Conservation (phyloP, 2,113 vertebrate genomes). For the Datnioides undecimradiatus region DNA sequence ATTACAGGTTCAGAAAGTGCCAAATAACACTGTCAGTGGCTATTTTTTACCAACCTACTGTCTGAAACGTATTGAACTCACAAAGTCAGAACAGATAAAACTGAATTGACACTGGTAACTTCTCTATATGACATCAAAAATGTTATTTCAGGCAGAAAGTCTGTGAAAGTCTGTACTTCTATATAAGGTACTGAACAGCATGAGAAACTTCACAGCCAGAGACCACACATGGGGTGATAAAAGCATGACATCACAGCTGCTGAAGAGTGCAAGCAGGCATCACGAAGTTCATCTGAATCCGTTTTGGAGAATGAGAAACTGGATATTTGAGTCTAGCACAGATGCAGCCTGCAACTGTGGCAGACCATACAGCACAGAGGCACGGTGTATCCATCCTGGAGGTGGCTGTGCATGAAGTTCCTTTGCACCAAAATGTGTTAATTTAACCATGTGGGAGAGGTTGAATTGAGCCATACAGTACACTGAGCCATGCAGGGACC, state of each 20-base stretch:
- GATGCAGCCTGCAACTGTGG: neutral
- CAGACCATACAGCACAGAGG: slow-evolving; percentile 21
- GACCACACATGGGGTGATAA: neutral
- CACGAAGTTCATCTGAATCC: neutral
- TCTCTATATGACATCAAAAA: neutral
- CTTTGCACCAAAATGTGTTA: neutral
- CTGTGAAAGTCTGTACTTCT: neutral
- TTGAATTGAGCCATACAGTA: neutral
- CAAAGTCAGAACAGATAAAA: too few species aligned
- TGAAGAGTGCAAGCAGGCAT: too few species aligned
- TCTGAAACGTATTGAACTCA: too few species aligned
- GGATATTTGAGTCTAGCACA: neutral
- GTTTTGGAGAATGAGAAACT: neutral
- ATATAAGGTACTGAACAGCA: too few species aligned
- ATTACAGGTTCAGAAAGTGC: neutral
- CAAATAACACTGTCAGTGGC: neutral
- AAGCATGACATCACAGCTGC: neutral
- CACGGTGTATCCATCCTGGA: slow-evolving; percentile 8
- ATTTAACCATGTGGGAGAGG: neutral
- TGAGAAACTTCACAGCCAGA: neutral
- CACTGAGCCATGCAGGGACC: too few species aligned
- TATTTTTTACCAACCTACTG: too few species aligned
- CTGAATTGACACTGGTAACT: neutral
- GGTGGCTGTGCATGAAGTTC: neutral
- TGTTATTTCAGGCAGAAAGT: neutral